These are phyloP conservation scores for Cerceris ruficornis DNA, from an alignment of 2,888 invertebrate species.

Conservation along the genomic window DNA sequence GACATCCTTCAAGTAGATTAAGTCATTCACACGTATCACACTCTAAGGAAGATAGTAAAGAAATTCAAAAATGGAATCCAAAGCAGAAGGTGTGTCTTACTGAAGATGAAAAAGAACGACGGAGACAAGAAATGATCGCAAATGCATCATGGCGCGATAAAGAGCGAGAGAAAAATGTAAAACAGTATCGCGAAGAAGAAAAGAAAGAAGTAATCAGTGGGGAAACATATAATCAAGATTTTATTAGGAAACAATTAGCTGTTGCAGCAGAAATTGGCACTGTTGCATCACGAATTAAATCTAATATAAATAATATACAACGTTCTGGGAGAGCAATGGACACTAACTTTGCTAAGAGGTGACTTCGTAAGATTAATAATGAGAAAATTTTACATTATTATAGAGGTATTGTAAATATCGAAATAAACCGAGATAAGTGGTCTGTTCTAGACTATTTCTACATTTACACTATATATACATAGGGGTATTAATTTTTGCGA, in stretches of 20 bases:
- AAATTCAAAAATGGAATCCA: constrained; percentile 69
- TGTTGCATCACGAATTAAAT: constrained; percentile 92
- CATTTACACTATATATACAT: too few relatives aligned
- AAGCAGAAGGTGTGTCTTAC: constrained; percentile 81
- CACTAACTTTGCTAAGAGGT: constrained; percentile 90
- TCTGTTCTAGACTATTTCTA: too few relatives aligned
- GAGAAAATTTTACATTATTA: not conserved
- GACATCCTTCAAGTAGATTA: constrained; percentile 9
- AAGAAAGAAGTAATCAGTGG: constrained; percentile 81
- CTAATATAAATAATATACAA: constrained; percentile 95
- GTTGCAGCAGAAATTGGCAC: constrained; percentile 86
- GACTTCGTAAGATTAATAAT: constrained; percentile 29
- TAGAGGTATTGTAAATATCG: not conserved
- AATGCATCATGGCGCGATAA: constrained; percentile 89
- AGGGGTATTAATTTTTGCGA: too few relatives aligned
- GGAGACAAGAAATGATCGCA: constrained; percentile 90
- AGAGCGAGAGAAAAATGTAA: constrained; percentile 86
- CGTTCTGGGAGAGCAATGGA: constrained; percentile 91
- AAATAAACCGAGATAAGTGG: too few relatives aligned
- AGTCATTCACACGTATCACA: constrained; percentile 7
- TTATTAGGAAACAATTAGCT: constrained; percentile 86
- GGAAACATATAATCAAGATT: constrained; percentile 81
- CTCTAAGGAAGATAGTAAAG: constrained; percentile 57
- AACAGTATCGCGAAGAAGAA: constrained; percentile 85
- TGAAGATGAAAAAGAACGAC: constrained; percentile 87